Evolutionary conservation across 2,888 invertebrate species (phyloP), one percentile per base, ranked within the genome.

Genomic region (Scaptomyza reducta): DNA sequence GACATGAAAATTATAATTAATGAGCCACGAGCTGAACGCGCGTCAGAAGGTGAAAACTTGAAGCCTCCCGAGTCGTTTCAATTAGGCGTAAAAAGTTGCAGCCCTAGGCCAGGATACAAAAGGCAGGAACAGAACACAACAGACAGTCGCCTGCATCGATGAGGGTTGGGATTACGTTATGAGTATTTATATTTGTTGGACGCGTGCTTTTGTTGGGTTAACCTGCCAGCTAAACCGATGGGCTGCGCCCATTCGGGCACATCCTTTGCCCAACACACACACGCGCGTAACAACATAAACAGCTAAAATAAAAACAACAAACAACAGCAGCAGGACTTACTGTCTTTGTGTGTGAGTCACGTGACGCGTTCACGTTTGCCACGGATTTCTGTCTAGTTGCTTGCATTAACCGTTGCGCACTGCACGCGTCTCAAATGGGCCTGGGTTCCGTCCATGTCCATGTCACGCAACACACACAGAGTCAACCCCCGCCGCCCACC

Each of bases 11-110:
- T 75, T 74, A 80, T 85, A 83, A 86, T 87, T 85, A 85, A 85
- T 86, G 87, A 84, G 82, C 75, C 83, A 77, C 79, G 78, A 79
- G 80, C 61, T 56, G 45, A 42, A 60, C 62, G 61, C 70, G 58
- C 68, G 85, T 79, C 84, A 73, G 84, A 79, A 85, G 85, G 85
- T 84, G 77, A 79, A 80, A 85, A 82, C 58, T 80, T 75, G 70
- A 63, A 63, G 62, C 73, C 73, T 67, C 60, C 47, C 47, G 38
- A 58, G 49, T 63, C 82, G 73, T 83, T 82, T 86, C 82, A 84
- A 84, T 84, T 84, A 84, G 77, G 81, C 81, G 70, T 70, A 79
- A 87, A 82, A 87, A 79, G 75, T 74, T 79, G 64, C 62, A 73
- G 68, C 69, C 72, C 72, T 55, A 27, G 62, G 51, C 65, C 18